Conservation (phyloP, 2,113 vertebrate genomes). For the Stigmatopora nigra region DNA sequence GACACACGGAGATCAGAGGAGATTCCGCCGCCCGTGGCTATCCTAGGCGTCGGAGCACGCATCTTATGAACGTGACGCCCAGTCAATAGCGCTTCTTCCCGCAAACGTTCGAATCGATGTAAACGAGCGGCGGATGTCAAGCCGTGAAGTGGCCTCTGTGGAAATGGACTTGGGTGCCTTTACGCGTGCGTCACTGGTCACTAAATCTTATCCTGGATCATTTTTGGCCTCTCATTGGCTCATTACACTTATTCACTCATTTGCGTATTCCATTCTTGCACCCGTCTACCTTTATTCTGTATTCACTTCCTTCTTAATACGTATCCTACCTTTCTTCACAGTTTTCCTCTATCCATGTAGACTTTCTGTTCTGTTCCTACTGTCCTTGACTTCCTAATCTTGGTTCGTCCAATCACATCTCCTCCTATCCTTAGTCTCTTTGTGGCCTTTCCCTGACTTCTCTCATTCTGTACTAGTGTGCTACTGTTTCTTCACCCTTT, state of each 20-base stretch:
- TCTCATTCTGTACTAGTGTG: background rate
- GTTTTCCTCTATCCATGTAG: background rate
- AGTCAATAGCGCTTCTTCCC: constrained; percentile 67
- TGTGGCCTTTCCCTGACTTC: background rate
- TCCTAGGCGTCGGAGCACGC: constrained; percentile 61
- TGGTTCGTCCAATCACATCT: background rate
- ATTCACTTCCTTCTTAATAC: constrained; percentile 5
- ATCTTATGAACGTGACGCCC: constrained; percentile 59
- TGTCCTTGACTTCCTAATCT: background rate
- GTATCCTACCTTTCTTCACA: background rate
- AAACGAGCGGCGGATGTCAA: constrained; percentile 57
- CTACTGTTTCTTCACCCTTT: background rate
- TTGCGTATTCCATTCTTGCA: too few species aligned
- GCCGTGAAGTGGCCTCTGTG: constrained; percentile 40
- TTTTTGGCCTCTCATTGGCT: constrained; percentile 12
- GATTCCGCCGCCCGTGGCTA: constrained; percentile 69
- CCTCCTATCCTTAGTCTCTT: background rate
- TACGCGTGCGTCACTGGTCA: constrained; percentile 21
- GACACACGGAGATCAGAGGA: constrained; percentile 74
- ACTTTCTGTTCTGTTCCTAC: background rate
- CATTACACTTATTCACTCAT: background rate
- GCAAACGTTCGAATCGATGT: constrained; percentile 68
- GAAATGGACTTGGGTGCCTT: background rate
- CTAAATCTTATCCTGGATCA: constrained; percentile 35
- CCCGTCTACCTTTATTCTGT: background rate